Evolutionary conservation across 2,888 invertebrate genomes (phyloP), one percentile per base, ranked within the genome.

Genomic region (Epiblema foenella): DNA sequence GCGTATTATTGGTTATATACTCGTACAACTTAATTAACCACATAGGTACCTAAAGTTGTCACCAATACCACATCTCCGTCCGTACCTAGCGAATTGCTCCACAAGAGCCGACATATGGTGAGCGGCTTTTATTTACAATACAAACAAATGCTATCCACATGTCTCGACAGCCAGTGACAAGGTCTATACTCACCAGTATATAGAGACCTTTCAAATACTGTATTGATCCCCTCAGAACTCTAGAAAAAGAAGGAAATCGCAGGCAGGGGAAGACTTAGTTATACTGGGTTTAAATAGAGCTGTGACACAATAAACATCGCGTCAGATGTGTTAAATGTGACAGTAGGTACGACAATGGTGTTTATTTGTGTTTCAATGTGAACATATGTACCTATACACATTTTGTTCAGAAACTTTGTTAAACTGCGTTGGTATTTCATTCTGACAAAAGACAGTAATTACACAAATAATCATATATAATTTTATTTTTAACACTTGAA

Each of bases 91-190:
- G 51, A 63, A 37, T 63, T 5, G n/a, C 29, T 33, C 5, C 33
- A 57, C 12, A 37, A 11, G 5, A 37, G 46, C 46, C 65, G 42
- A 65, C 65, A 65, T 65, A 65, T 65, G 65, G 65, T 42, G 17
- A 46, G 56, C 65, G 65, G 24, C 37, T 33, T 52, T 11, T 65
- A 56, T 65, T 65, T 64, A 64, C 65, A 65, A 65, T 42, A 65
- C 56, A 65, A 65, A 65, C 65, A 65, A 64, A 64, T 54, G 65
- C 54, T 39, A 20, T 63, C 54, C 65, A 65, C 65, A 65, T 65
- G 65, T 65, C 65, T 18, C 56, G 56, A 65, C 65, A 65, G 54
- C 39, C 65, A 65, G 65, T 56, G 65, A 65, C 65, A 65, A 65
- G 65, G 65, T 56, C 65, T 56, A 20, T 7, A 24, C 11, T 24